Base-by-base conservation (phyloP, 2,888 invertebrate genomes). In the Ligdia adustata region DNA sequence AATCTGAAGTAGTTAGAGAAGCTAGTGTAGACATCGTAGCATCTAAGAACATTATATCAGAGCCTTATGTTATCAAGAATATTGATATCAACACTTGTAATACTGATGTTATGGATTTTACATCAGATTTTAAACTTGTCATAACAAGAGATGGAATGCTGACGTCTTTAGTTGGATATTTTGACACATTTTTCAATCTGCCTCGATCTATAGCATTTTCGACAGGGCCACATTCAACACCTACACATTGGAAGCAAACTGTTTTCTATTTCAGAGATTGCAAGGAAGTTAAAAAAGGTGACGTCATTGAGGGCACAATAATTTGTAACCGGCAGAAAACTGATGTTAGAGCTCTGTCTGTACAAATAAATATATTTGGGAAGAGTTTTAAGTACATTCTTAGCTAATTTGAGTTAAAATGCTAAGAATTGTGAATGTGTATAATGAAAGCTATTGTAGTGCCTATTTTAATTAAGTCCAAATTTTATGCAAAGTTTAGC, bases 221-320 rank as follows among this genome's bases (percentile, higher is more conserved):
- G 37, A 98, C 98, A 0, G 94, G 96, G 1, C 98, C 98, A 2
- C 85, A 91, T 24, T 84, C 91, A 0, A 90, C 92, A 0, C 90
- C 93, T 12, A 98, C 98, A 0, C 98, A 98, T 89, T 98, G 98
- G 98, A 97, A 98, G 73, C 98, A 98, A 79, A 97, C 97, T 0
- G 92, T 97, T 1, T 97, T 98, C 78, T 95, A 96, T 69, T 90
- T 98, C 7, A 94, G 93, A 53, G 92, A 95, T 58, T 93, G 95
- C 18, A 91, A 95, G 32, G 77, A 91, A 33, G 93, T 97, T 0
- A 93, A 93, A 55, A 83, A 93, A 81, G 96, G 95, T 79, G 91
- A 92, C 51, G 38, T 87, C 2, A 72, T 93, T 18, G 71, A 85
- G 38, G 97, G 97, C 9, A 93, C 91, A 55, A 90, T 98, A n/a